phyloP scores from a whole-genome alignment of 2,888 invertebrate genomes.

The Mesodorylaimus sp. region DNA sequence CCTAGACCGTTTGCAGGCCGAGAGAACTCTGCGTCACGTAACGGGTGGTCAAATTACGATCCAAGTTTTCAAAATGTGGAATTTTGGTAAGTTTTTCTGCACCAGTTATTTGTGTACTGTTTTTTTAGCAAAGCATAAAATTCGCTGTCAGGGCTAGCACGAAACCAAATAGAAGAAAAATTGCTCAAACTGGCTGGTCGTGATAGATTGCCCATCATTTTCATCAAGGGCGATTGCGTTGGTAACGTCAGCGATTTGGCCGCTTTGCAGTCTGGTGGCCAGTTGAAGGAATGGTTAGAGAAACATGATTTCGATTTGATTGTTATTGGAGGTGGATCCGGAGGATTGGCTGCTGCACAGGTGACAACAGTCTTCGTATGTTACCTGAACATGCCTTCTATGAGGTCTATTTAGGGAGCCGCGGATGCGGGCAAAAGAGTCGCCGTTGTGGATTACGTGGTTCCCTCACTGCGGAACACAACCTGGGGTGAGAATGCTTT shows the following conservation, averaged over 20 bases:
- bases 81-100: too few species aligned
- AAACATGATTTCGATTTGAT: constrained; percentile 62
- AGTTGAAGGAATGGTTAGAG: constrained; percentile 19
- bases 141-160: too few species aligned
- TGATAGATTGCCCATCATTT: constrained; percentile 17
- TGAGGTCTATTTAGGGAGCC: constrained; percentile 43
- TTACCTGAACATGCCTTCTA: too few species aligned
- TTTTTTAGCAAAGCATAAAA: too few species aligned
- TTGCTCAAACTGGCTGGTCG: too few species aligned
- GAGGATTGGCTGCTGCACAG: constrained; percentile 82
- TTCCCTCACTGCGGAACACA: constrained; percentile 49
- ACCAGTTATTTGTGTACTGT: too few species aligned
- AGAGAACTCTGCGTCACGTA: too few species aligned
- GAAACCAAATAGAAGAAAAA: too few species aligned
- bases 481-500: constrained; percentile 49
- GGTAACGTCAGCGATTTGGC: constrained; percentile 20
- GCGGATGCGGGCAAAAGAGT: constrained; percentile 40
- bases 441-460: constrained; percentile 43
- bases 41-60: too few species aligned
- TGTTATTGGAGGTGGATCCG: constrained; percentile 87
- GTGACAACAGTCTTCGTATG: constrained; percentile 18
- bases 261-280: constrained; percentile 15
- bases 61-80: too few species aligned
- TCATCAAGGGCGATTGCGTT: constrained; percentile 22
- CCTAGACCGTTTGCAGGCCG: too few species aligned